A percentile compares a stretch with the other conserved stretches of the same genome.
These are phyloP conservation scores for Melieria omissa DNA, from an alignment of 2,888 invertebrate genomes.

Conservation along the genomic window DNA sequence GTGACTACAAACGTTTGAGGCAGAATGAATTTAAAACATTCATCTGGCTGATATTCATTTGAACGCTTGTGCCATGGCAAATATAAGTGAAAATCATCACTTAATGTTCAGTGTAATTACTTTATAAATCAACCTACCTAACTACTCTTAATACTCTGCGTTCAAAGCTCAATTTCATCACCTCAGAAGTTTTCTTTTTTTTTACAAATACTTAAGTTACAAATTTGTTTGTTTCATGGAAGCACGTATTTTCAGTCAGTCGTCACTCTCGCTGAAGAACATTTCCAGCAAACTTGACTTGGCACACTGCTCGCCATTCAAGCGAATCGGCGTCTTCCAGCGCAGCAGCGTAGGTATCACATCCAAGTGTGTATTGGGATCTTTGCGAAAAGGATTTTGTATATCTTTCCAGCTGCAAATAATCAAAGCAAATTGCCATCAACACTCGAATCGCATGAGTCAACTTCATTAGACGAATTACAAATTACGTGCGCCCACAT, in stretches of 20 bases:
- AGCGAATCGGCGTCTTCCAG: constrained; percentile 72
- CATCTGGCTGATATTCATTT: no score
- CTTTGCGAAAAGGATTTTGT: constrained; percentile 80
- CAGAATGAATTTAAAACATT: no score
- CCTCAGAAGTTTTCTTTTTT: no score
- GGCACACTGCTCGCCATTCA: constrained; percentile 80
- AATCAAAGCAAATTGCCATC: constrained; percentile 27
- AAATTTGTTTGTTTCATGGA: no score
- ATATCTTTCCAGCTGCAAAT: constrained; percentile 77
- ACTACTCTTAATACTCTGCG: no score
- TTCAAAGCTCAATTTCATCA: no score
- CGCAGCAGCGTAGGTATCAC: constrained; percentile 82
- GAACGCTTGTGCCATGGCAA: no score
- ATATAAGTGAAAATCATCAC: no score
- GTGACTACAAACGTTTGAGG: no score
- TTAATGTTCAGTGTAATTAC: no score
- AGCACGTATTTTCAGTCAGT: constrained; percentile 10
- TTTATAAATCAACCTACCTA: no score
- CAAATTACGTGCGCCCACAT: constrained; percentile 76
- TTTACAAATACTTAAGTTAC: no score
- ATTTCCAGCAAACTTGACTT: constrained; percentile 79
- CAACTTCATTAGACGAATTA: constrained; percentile 73
- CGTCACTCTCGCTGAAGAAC: constrained; percentile 77
- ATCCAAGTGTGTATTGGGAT: constrained; percentile 74
- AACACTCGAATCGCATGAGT: background rate